Evolutionary conservation across 2,888 invertebrate species (phyloP), one percentile per base, ranked within the genome.

Genomic region (Lymantria dispar): DNA sequence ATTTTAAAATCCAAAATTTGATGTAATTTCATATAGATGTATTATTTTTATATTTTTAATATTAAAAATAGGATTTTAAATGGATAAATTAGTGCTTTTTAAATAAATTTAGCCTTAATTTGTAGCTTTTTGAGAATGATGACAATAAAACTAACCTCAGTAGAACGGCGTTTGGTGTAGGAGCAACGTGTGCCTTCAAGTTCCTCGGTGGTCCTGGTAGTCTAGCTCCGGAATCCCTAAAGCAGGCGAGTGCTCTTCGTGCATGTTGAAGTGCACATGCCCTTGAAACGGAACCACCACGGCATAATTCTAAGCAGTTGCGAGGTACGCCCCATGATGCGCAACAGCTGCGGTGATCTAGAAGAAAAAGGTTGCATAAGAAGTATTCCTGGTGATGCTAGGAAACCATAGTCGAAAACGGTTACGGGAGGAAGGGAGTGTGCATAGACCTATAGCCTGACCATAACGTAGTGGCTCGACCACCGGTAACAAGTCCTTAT

Each of bases 261-360:
- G 96, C 95, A 73, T 96, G 94, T 49, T 94, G 93, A 10, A 96
- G 78, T 0, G 95, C 94, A 71, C 97, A 97, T 47, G 94, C 92
- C 63, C 93, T 93, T 1, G 93, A 86, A 31, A 96, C 93, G 0
- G 95, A 89, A 51, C 96, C 95, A 0, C 97, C 97, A 36, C 96
- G 93, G 75, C 97, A 97, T 93, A 97, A 95, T 74, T 97, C 96
- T 60, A 97, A 85, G 77, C 97, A 97, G 63, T 94, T 93, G 36
- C 96, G 92, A 0, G 97, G 96, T 0, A 97, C 96, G 43, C 95
- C 95, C 85, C 94, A 94, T 14, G 95, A 94, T 0, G 95, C 94
- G 78, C 97, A 97, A 76, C 97, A 97, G 56, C 94, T 94, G 41
- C 97, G 92, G 82, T 97, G 97, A 78, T 97, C 97, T 64, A 93